A percentile compares a stretch with the other conserved stretches of the same genome.
These are phyloP conservation scores for Cervus canadensis DNA, from an alignment of 2,113 vertebrate species.

Conservation along the genomic window DNA sequence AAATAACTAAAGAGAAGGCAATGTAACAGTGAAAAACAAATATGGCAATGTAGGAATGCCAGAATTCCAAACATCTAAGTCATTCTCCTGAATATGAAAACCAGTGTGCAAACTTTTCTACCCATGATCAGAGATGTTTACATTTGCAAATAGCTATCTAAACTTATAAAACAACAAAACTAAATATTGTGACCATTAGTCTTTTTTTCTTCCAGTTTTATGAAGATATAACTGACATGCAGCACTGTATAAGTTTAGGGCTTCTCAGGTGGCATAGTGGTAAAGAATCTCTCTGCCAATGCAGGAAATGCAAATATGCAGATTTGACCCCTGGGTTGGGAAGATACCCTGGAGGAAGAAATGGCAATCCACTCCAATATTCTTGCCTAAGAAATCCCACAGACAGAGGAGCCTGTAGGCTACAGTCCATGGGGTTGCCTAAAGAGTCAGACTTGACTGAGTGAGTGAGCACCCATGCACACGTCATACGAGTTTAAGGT, in stretches of 20 bases:
- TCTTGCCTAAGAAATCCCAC: not conserved
- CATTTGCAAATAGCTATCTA: not conserved
- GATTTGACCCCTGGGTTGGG: not conserved
- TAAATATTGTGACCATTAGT: not conserved
- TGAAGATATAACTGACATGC: not conserved
- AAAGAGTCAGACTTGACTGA: not conserved
- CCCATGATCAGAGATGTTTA: not conserved
- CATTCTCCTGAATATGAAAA: not conserved
- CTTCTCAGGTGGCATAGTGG: not conserved
- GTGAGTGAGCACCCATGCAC: not conserved
- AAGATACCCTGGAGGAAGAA: not conserved
- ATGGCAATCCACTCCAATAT: not conserved
- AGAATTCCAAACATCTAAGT: not conserved
- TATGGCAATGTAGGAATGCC: not conserved
- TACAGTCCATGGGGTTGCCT: not conserved
- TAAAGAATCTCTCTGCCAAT: not conserved
- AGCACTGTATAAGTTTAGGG: not conserved
- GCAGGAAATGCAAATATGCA: not conserved
- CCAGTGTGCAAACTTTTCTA: not conserved
- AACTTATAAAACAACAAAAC: not conserved
- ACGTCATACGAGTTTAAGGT: not conserved
- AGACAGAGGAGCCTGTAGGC: not conserved
- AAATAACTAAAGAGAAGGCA: not conserved
- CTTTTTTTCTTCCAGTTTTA: not conserved
- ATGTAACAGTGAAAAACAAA: not conserved